Evolutionary conservation across 30 jellyfish, hydroid and myxozoan species (phyloP), one percentile per base, ranked within the genome.

Genomic region (Turritopsis rubra): DNA sequence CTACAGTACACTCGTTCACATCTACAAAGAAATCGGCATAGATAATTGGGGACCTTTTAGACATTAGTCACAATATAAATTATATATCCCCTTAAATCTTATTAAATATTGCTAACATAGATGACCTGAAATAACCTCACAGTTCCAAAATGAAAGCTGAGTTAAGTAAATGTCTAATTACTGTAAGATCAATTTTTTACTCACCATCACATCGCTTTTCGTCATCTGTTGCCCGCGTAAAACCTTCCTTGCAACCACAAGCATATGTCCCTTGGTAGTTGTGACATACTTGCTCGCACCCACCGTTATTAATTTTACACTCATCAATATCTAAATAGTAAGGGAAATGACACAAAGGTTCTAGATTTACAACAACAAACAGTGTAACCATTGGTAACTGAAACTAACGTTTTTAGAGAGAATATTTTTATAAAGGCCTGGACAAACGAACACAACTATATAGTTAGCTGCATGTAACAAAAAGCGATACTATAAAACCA

Each of bases 171-270:
- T 3, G 60, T 41, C 60, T 41, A 41, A 3, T 9, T 4, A 1
- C 30, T 16, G 16, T 26, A 3, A 68, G 77, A 16, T 21, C 16
- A 68, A 16, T 16, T 3, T 9, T n/a, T n/a, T n/a, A 23, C 31
- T 25, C 81, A 73, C 65, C 31, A 8, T 21, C 28, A 77, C 87
- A 83, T 41, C 75, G 83, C 31, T 85, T 74, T 23, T 54, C 68
- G 8, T 25, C 74, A 29, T 81, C 66, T 1, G 71, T 52, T 28
- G 26, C 79, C 52, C 83, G 21, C 21, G 88, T 77, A 85, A 52
- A 88, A 18, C 96, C 96, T 66, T 85, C 27, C 9, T 85, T 54
- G 71, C 96, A 88, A 8, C 81, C 77, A 54, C 96, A 88, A 21
- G 80, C 60, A 78, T 81, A 75, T 7, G 88, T 84, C 18, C 96